Evolutionary conservation across 2,888 invertebrate genomes (phyloP), one percentile per base, ranked within the genome.

Genomic region (Bedellia somnulentella): DNA sequence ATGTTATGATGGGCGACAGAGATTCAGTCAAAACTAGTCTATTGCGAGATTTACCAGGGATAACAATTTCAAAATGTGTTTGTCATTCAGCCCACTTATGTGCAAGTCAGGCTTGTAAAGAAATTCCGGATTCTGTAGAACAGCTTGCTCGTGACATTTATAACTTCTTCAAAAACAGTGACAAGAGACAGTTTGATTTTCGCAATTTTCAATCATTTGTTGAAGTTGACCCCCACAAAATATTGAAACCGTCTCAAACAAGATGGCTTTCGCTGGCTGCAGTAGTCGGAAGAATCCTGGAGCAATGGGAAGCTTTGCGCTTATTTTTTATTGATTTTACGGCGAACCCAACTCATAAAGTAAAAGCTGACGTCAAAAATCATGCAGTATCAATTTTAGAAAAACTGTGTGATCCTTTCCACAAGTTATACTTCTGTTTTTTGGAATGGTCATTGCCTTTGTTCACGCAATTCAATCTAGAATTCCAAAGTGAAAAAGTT

Each of bases 21-120:
- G 47, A 54, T 35, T 50, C 46, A 1, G 51, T 52, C 4, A n/a
- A n/a, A n/a, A 35, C 45, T 10, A 37, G 33, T 12, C 26, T 43
- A 32, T 39, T 48, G 14, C 31, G 15, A 5, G 8, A 32, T 13
- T 14, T 26, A 1, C 42, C 45, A 3, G 45, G 43, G 14, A 44
- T 43, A 8, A 32, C 14, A 6, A 41, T 45, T 18, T 28, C 42
- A 1, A 48, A 49, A 38, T 56, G 48, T 24, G 29, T 49, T 12
- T 52, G 49, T 26, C 52, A 55, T 35, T 49, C 47, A 1, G 17
- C 45, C 29, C 47, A 49, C 36, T 31, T 54, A 9, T 52, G 49
- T 28, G 47, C 46, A 15, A 46, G 42, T 32, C 38, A 46, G 29
- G 24, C 24, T 10, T 24, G 24, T 12, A 6, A 6, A 6, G 12